Conservation (phyloP, 2,888 invertebrate species). For the Hydrotaea cyrtoneurina region DNA sequence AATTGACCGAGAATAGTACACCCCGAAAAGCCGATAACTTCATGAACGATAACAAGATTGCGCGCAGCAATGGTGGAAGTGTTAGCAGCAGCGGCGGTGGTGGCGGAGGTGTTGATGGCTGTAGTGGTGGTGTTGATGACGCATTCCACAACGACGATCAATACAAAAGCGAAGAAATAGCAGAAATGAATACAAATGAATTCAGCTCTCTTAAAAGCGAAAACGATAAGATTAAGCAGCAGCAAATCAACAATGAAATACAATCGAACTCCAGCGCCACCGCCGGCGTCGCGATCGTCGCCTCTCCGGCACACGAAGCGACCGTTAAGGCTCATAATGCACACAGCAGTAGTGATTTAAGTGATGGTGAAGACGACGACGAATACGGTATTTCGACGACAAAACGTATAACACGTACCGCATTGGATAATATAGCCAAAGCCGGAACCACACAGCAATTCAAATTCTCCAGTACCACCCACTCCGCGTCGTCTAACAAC, state of each 20-base stretch:
- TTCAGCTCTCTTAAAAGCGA: conserved; percentile 63
- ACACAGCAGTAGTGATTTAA: conserved; percentile 71
- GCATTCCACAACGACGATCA: conserved; percentile 60
- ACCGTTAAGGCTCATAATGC: conserved; percentile 70
- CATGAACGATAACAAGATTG: conserved; percentile 46
- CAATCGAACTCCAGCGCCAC: conserved; percentile 27
- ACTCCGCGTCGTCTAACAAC: conserved; percentile 18
- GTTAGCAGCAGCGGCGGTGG: conserved; percentile 49
- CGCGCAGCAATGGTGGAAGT: conserved; percentile 31
- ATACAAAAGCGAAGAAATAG: conserved; percentile 11
- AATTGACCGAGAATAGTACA: conserved; percentile 67
- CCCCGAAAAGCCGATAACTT: conserved; percentile 58
- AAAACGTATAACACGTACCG: conserved; percentile 81
- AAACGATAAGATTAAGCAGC: conserved; percentile 61
- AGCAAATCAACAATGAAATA: conserved; percentile 56
- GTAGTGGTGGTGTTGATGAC: conserved; percentile 48
- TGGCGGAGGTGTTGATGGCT: conserved; percentile 10
- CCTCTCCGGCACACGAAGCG: conserved; percentile 68
- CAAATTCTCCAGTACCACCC: conserved; percentile 70
- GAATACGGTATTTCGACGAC: conserved; percentile 79
- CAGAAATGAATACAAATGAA: conserved; percentile 46
- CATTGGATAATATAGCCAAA: conserved; percentile 86
- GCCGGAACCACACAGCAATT: conserved; percentile 86
- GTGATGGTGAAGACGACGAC: conserved; percentile 70
- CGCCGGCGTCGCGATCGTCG: conserved; percentile 63